Percentiles rank a stretch among this genome's conserved stretches.
Evolutionary conservation across 2,888 invertebrate species (phyloP).

Genomic region (Bellardia bayeri): DNA sequence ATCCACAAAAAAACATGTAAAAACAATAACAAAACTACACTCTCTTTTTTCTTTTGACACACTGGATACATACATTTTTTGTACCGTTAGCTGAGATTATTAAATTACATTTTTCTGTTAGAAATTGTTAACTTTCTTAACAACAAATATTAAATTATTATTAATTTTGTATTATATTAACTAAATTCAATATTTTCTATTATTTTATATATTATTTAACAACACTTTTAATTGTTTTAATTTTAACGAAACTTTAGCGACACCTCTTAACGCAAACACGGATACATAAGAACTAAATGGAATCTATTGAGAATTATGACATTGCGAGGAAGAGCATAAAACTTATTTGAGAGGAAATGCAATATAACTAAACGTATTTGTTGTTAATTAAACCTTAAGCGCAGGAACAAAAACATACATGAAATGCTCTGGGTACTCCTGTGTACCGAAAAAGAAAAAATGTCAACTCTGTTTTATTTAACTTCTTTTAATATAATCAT

Average conservation of each 20-base stretch:
- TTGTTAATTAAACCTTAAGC: not conserved
- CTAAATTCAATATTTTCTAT: not conserved
- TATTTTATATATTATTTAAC: not conserved
- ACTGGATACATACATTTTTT: not conserved
- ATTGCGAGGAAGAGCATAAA: not conserved
- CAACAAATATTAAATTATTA: not conserved
- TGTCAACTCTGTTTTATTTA: no score
- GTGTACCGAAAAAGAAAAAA: no score
- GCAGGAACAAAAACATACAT: not conserved
- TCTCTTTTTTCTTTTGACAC: not conserved
- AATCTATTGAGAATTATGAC: not conserved
- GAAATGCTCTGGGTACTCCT: not conserved
- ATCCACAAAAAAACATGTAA: not conserved
- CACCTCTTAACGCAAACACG: no score
- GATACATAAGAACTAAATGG: not conserved
- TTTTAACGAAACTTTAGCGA: not conserved
- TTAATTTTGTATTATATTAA: constrained; percentile 1
- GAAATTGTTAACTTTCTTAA: not conserved
- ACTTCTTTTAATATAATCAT: no score
- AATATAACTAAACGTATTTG: not conserved
- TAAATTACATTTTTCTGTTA: not conserved
- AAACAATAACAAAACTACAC: not conserved
- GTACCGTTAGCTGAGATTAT: constrained; percentile 1
- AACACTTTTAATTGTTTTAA: not conserved
- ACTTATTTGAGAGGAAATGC: not conserved